phyloP scores from a whole-genome alignment of 2,888 invertebrate genomes.

The Cosmorhoe ocellata region DNA sequence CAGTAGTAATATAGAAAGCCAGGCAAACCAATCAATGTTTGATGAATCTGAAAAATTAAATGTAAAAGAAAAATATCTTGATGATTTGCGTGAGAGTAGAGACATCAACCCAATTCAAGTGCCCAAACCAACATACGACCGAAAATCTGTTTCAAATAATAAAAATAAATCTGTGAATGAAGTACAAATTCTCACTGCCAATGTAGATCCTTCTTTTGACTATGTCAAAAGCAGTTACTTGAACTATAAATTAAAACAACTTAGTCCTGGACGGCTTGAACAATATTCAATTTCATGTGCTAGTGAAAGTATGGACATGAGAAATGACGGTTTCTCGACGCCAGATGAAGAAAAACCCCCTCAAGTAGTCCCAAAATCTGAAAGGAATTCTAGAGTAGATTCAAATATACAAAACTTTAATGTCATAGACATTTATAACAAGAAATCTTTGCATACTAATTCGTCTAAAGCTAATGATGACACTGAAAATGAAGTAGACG shows the following conservation, averaged over 20 bases:
- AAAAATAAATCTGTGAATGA: slow-evolving; percentile 45
- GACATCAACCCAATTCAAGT: not conserved
- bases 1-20: slow-evolving; percentile 34
- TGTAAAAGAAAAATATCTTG: slow-evolving; percentile 14
- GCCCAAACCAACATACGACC: slow-evolving; percentile 19
- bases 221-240: slow-evolving; percentile 52
- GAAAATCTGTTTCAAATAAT: slow-evolving; percentile 29
- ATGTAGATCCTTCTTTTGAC: slow-evolving; percentile 51
- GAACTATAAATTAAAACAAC: slow-evolving; percentile 57
- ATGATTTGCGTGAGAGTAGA: slow-evolving; percentile 21
- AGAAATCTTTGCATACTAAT: slow-evolving; percentile 40
- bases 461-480: slow-evolving; percentile 44
- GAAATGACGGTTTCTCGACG: slow-evolving; percentile 1
- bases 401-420: slow-evolving; percentile 30
- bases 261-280: slow-evolving; percentile 53
- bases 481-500: slow-evolving; percentile 8
- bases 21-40: slow-evolving; percentile 40
- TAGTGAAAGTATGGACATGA: slow-evolving; percentile 27
- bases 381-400: slow-evolving; percentile 12
- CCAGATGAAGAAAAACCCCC: slow-evolving; percentile 2
- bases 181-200: slow-evolving; percentile 57
- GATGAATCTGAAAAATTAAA: slow-evolving; percentile 20
- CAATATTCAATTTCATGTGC: slow-evolving; percentile 51
- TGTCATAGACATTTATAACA: slow-evolving; percentile 56
- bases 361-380: slow-evolving; percentile 15